These are phyloP conservation scores for Probaryconus sp. DNA, from an alignment of 1,140 invertebrate species.

Conservation along the genomic window DNA sequence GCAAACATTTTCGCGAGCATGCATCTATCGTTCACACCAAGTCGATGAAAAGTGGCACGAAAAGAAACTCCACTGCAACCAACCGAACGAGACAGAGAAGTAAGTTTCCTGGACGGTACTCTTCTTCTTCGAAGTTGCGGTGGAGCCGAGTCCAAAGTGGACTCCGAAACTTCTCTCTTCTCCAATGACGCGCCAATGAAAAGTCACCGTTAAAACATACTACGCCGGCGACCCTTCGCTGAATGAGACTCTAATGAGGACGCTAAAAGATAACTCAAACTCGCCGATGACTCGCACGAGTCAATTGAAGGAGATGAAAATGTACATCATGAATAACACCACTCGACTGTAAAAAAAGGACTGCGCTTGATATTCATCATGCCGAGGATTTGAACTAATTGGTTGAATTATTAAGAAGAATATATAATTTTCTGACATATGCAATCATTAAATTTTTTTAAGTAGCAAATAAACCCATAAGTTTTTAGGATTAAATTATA, in stretches of 20 bases:
- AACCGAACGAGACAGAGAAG: constrained; percentile 9
- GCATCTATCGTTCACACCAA: no score
- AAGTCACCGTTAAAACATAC: constrained; percentile 45
- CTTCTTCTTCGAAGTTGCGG: constrained; percentile 23
- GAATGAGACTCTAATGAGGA: constrained; percentile 49
- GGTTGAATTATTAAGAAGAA: no score
- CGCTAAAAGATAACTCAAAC: constrained; percentile 34
- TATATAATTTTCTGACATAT: no score
- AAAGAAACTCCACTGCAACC: constrained; percentile 5
- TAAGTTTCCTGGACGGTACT: constrained; percentile 28
- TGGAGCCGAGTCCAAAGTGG: constrained; percentile 33
- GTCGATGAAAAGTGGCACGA: constrained; percentile 5
- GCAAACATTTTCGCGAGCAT: constrained; percentile 12
- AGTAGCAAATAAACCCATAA: no score
- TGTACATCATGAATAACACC: not conserved
- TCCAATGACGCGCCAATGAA: constrained; percentile 52
- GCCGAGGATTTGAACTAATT: no score
- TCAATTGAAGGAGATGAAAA: constrained; percentile 24
- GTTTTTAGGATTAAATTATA: no score
- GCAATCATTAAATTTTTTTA: no score
- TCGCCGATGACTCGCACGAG: constrained; percentile 34
- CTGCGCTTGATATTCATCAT: no score
- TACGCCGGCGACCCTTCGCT: constrained; percentile 2
- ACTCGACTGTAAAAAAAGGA: constrained; percentile 1
- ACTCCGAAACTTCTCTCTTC: constrained; percentile 36